phyloP scores from a whole-genome alignment of 1,140 invertebrate genomes.

The Steinernema khuongi region DNA sequence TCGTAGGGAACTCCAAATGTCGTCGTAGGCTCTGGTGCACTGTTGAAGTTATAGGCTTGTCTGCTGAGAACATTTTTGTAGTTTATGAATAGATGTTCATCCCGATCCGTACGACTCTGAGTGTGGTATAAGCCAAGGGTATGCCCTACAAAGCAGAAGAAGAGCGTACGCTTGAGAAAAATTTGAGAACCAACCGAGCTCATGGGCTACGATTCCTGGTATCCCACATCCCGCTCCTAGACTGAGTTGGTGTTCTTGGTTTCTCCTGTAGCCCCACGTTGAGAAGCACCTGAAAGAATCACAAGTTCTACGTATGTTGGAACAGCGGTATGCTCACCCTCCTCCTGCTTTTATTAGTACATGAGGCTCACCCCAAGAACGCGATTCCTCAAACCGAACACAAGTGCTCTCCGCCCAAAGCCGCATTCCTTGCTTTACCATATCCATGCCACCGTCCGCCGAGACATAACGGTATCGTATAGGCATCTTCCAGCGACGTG shows the following conservation, averaged over 20 bases:
- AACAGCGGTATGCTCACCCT: neutral
- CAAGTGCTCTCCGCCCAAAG: neutral
- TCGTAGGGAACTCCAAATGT: neutral
- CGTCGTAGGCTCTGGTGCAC: neutral
- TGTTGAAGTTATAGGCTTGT: neutral
- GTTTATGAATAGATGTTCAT: neutral
- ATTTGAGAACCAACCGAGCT: neutral
- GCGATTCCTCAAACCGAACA: neutral
- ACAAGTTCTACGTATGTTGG: neutral
- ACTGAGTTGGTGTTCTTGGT: neutral
- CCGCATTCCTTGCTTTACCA: neutral
- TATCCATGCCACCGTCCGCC: neutral
- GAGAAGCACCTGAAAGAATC: neutral
- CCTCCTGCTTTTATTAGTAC: neutral
- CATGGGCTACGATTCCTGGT: neutral
- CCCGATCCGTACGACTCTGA: neutral
- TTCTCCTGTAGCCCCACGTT: neutral
- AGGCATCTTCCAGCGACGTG: constrained; percentile 1
- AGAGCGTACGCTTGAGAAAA: neutral
- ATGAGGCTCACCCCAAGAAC: neutral
- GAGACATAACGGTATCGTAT: neutral
- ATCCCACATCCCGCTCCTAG: neutral
- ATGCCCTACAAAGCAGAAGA: neutral
- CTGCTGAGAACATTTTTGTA: neutral
- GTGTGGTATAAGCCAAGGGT: neutral